These are phyloP conservation scores for Enteromius thamalakanensis DNA, from an alignment of 2,797 vertebrate genomes.

Conservation along the genomic window DNA sequence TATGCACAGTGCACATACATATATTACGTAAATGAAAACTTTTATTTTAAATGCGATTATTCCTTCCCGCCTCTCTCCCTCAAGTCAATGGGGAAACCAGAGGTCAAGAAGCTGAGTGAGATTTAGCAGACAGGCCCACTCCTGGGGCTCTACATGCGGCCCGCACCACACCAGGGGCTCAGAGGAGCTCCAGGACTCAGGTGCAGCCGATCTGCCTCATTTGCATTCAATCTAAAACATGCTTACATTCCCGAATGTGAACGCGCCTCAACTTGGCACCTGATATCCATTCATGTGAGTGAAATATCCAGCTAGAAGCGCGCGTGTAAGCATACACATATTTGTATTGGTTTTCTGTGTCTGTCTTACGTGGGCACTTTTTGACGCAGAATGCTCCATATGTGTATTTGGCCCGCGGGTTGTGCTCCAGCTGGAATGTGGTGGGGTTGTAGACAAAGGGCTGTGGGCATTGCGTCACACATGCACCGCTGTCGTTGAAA, in stretches of 20 bases:
- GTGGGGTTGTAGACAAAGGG: constrained; percentile 96
- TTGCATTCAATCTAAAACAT: constrained; percentile 47
- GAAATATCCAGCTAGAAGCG: constrained; percentile 7
- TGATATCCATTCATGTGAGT: constrained; percentile 37
- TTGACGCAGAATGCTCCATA: constrained; percentile 98
- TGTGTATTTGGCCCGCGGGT: constrained; percentile 95
- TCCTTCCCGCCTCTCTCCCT: neutral
- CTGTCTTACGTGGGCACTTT: constrained; percentile 92
- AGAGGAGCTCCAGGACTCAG: constrained; percentile 23
- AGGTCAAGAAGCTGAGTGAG: constrained; percentile 27
- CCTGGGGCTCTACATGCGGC: neutral
- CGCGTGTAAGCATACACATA: constrained; percentile 1
- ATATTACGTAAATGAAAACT: too few relatives aligned
- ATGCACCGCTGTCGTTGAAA: constrained; percentile 97
- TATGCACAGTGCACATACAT: too few relatives aligned
- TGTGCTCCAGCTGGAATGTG: constrained; percentile 94
- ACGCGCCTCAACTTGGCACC: constrained; percentile 5
- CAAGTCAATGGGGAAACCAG: constrained; percentile 17
- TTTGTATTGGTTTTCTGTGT: constrained; percentile 28
- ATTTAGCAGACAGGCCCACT: constrained; percentile 19
- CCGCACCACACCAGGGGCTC: constrained; percentile 27
- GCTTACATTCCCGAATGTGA: constrained; percentile 9
- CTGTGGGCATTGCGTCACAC: constrained; percentile 96
- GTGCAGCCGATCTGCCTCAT: constrained; percentile 43
- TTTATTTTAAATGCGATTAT: too few relatives aligned